Evolutionary conservation across 2,113 vertebrate species (phyloP), one percentile per base, ranked within the genome.

Genomic region (Ceratotherium simum): DNA sequence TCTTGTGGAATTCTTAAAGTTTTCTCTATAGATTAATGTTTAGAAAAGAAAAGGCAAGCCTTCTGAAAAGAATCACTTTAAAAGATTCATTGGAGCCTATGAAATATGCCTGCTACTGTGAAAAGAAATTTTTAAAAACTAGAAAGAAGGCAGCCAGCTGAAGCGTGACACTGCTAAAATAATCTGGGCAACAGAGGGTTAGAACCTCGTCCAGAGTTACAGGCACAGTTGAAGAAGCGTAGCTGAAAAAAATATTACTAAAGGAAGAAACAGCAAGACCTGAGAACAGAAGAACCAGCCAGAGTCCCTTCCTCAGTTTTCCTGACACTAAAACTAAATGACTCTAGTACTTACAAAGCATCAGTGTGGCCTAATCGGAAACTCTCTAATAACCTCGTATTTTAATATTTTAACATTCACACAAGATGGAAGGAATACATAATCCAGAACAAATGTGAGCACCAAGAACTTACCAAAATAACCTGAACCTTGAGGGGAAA

Each of bases 1-100:
- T 62, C 25, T 78, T 69, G 5, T 70, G 1, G 14, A 80, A 97
- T 95, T 90, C 79, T 81, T 94, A 23, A 29, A 70, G 4, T 51
- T 95, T 91, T 93, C 64, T 81, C 73, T 97, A 23, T 27, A 89
- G 14, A 84, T 88, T 75, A 76, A 76, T 69, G 13, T 60, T 94
- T 58, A 42, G n/a, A n/a, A 90, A 89, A 92, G n/a, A 73, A 75
- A 73, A n/a, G 75, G 48, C 67, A 96, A 65, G 23, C 8, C 46
- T 79, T 83, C 60, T 64, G 17, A 93, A 96, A 97, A 86, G 67
- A 36, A 95, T 51, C 18, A 72, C 27, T 20, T 36, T 79, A 90
- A 83, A 96, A 69, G 60, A 88, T 42, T 80, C 31, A 78, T 9
- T 46, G 51, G 12, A 88, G 25, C 20, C 75, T 92, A 70, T 78